Evolutionary conservation across 2,113 vertebrate species (phyloP), one percentile per base, ranked within the genome.

Genomic region (Damaliscus lunatus): DNA sequence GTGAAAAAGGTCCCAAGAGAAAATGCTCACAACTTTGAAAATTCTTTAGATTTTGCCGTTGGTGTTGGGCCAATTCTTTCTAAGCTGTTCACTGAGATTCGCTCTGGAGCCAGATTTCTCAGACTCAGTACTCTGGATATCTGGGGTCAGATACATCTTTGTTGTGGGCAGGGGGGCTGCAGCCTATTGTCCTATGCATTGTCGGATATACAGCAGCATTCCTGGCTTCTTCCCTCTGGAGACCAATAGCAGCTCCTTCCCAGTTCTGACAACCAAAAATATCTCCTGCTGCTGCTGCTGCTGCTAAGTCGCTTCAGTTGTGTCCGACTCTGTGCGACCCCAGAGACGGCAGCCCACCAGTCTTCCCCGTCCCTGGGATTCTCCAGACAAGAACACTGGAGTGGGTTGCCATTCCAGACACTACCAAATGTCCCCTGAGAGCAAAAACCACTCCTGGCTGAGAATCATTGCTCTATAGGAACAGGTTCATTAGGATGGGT

Each of bases 31-130:
- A 91, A 96, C 91, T 97, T 91, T 89, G 93, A 93, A 95, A 95
- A 97, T 97, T 96, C 93, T 96, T 97, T 55, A 98, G 94, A 86
- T 71, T 97, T 89, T 91, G 95, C 46, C 62, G 81, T 96, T 98
- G 97, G 92, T 89, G 57, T 91, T 40, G 23, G 78, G 91, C 95
- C 95, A 98, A 80, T 81, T 94, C 92, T 96, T 90, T 71, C 91
- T 90, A 89, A 60, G 62, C 29, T 90, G 29, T 77, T 91, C 77
- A 9, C 82, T 95, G 57, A 87, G 78, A 96, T 96, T 87, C 55
- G 93, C 50, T 94, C 93, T 84, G 78, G 53, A 94, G 96, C 67
- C 71, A 85, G 27, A 67, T 64, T 96, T 94, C 90, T 92, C 78
- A 52, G 31, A 29, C 23, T 91, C 7, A 4, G 40, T 43, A 40